These are phyloP conservation scores for Spheniscus mendiculus DNA, from an alignment of 2,113 vertebrate genomes.

Conservation along the genomic window DNA sequence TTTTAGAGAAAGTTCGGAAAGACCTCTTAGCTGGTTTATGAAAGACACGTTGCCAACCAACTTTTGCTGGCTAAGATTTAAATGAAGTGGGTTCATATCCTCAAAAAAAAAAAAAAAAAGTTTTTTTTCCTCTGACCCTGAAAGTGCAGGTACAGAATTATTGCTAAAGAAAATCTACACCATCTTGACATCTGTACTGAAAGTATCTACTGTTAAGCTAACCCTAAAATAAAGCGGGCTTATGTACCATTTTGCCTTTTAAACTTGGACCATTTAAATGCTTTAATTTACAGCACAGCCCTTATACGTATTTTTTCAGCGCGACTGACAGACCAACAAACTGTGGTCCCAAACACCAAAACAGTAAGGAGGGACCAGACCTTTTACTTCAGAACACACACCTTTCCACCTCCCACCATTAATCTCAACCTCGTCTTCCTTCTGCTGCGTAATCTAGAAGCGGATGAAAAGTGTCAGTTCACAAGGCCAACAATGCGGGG, in stretches of 20 bases:
- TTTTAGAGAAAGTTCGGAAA: neutral
- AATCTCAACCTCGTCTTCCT: neutral
- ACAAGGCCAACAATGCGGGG: neutral
- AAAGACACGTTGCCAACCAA: neutral
- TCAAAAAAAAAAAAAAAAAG: neutral
- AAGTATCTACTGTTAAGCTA: neutral
- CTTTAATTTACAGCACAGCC: neutral
- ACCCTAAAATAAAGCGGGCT: neutral
- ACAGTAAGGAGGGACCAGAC: neutral
- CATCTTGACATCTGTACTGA: neutral
- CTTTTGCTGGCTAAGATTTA: neutral
- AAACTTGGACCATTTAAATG: neutral
- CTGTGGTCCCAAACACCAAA: neutral
- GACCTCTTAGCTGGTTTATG: neutral
- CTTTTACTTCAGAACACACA: neutral
- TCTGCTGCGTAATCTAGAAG: neutral
- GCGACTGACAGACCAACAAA: neutral
- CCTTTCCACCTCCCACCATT: neutral
- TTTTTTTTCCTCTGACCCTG: neutral
- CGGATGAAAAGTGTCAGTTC: neutral
- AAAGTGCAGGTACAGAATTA: neutral
- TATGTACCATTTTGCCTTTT: neutral
- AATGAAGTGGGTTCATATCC: neutral
- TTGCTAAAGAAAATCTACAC: neutral
- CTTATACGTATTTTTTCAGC: neutral